phyloP scores from a whole-genome alignment of 2,888 invertebrate species.

The Aleiodes leptofemur region DNA sequence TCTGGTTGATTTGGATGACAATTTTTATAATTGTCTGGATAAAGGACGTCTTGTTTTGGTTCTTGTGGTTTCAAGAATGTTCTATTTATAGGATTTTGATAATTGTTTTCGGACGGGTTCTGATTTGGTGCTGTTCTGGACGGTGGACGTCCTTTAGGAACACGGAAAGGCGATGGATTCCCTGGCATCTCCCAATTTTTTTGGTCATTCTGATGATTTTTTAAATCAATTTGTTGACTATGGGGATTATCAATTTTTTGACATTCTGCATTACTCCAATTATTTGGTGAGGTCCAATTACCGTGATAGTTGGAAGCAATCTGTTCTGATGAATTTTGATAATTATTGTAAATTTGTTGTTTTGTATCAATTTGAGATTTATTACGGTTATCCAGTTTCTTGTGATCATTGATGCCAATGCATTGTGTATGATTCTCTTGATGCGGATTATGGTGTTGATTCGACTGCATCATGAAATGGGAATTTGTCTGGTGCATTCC shows the following conservation, averaged over 20 bases:
- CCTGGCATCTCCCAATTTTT: conserved; percentile 62
- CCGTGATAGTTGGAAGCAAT: conserved; percentile 48
- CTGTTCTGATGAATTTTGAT: conserved; percentile 59
- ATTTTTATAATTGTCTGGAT: conserved; percentile 56
- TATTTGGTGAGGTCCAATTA: conserved; percentile 61
- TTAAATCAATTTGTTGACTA: conserved; percentile 5
- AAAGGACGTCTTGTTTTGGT: conserved; percentile 75
- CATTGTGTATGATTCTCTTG: conserved; percentile 50
- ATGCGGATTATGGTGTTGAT: conserved; percentile 49
- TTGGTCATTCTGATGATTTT: conserved; percentile 33
- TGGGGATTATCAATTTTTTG: conserved; percentile 15
- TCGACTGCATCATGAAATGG: conserved; percentile 33
- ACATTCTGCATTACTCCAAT: conserved; percentile 55
- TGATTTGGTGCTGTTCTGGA: conserved; percentile 77
- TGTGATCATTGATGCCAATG: conserved; percentile 53
- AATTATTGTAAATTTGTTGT: conserved; percentile 53
- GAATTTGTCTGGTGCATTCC: conserved; percentile 18
- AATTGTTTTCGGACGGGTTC: conserved; percentile 75
- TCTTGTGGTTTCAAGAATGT: conserved; percentile 82
- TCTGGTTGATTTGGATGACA: conserved; percentile 55
- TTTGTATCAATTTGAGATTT: conserved; percentile 59
- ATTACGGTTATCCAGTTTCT: conserved; percentile 52
- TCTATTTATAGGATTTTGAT: conserved; percentile 67
- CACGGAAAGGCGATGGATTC: conserved; percentile 79
- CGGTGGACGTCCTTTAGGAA: conserved; percentile 81